Conservation (phyloP, 1,140 invertebrate species). For the Yoshiicerus persimilis region DNA sequence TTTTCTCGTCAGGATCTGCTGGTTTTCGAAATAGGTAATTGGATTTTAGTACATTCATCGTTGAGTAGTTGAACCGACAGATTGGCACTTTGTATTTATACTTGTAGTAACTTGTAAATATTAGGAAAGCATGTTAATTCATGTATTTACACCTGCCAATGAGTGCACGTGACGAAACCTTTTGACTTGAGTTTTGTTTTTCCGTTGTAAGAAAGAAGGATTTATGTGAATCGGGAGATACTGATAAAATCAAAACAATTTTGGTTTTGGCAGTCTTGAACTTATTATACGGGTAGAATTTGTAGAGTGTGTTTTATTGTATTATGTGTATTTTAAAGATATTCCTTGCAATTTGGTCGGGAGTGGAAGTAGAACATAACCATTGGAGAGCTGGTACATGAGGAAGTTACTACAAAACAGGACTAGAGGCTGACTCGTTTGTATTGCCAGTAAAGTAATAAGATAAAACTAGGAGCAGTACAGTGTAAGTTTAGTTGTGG, state of each 20-base stretch:
- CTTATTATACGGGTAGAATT: background rate
- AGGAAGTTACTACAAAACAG: background rate
- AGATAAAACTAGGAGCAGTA: background rate
- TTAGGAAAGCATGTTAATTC: too few species aligned
- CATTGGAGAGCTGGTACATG: background rate
- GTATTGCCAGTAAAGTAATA: background rate
- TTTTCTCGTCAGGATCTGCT: too few species aligned
- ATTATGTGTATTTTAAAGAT: background rate
- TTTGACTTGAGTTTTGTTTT: background rate
- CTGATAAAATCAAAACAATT: background rate
- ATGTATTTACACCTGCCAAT: too few species aligned
- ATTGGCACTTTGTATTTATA: too few species aligned
- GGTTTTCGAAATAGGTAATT: too few species aligned
- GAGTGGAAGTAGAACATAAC: background rate
- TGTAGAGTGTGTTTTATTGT: background rate
- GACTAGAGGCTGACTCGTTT: background rate
- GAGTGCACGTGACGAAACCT: too few species aligned
- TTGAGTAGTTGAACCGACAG: too few species aligned
- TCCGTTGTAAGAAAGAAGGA: background rate
- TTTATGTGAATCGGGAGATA: too few species aligned
- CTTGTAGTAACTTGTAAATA: too few species aligned
- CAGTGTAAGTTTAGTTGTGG: background rate
- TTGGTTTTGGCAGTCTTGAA: background rate
- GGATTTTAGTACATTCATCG: too few species aligned
- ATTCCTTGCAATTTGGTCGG: background rate